phyloP scores from a whole-genome alignment of 1,140 invertebrate species.

The Eumaeus atala region DNA sequence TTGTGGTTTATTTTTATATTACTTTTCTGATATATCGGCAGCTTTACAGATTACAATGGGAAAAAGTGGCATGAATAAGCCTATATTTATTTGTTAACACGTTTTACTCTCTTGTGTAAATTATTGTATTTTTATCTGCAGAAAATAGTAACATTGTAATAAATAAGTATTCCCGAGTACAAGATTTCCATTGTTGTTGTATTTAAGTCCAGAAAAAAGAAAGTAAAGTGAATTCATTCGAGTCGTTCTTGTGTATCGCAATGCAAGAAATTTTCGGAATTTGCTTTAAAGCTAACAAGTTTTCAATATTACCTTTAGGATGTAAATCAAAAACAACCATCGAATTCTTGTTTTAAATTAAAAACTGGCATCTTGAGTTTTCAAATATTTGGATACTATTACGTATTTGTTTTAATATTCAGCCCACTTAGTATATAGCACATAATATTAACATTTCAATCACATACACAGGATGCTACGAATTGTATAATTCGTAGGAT shows the following conservation, averaged over 20 bases:
- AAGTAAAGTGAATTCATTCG: constrained; percentile 16
- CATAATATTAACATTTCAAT: too few relatives aligned
- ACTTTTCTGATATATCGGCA: neutral
- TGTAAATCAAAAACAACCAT: constrained; percentile 41
- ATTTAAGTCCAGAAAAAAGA: constrained; percentile 29
- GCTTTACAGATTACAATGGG: too few relatives aligned
- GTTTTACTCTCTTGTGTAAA: too few relatives aligned
- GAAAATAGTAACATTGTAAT: too few relatives aligned
- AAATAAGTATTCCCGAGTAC: too few relatives aligned
- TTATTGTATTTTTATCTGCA: too few relatives aligned
- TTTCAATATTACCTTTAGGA: constrained; percentile 43
- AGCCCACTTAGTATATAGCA: too few relatives aligned
- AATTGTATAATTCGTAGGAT: too few relatives aligned
- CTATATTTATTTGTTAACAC: too few relatives aligned
- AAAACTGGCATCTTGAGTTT: neutral
- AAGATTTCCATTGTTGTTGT: too few relatives aligned
- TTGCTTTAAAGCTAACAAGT: constrained; percentile 52
- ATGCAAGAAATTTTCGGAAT: constrained; percentile 53
- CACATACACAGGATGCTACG: too few relatives aligned
- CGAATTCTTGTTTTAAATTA: constrained; percentile 13
- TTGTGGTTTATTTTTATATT: neutral
- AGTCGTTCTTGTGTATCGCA: constrained; percentile 10
- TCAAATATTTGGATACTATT: neutral
- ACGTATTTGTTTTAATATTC: neutral
- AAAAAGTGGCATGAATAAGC: too few relatives aligned